Base-by-base conservation (phyloP, 1,140 invertebrate species). In the Drosophila ananassae region DNA sequence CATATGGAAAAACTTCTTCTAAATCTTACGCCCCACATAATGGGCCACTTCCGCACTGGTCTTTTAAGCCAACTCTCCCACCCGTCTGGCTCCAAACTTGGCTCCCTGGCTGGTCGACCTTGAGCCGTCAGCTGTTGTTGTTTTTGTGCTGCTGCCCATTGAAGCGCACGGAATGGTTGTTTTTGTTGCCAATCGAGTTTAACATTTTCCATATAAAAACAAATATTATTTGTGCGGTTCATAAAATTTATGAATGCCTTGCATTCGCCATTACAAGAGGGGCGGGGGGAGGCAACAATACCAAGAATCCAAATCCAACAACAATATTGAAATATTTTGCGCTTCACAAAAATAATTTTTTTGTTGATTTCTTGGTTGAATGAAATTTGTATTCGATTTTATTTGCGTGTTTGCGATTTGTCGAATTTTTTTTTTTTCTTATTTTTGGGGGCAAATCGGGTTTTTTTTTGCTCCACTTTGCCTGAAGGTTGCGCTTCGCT, bases 401-500 rank as follows among this genome's bases (percentile, higher is more conserved):
- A 73, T 71, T 61, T 62, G 71, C 68, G 64, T 73, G 71, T 34
- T 61, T 58, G 73, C 48, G 55, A 66, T 64, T 69, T 84, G 66
- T 62, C 37, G 28, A 24, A 67, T 44, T 44, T 22, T 69, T 76
- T 28, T 28, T 44, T 22, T 69, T 63, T 76, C 7, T 28, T 28
- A 28, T 28, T 28, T 41, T 64, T 66, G 10, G 39, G 44, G 28
- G 5, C 55, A 63, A 58, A 58, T 48, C 74, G 51, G 9, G 50
- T 32, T 83, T 41, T 68, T 24, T 34, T 55, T 57, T 64, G 69
- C 41, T 81, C 57, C 54, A 66, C 34, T 41, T 75, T 72, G 75
- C 54, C 59, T 51, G 79, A 83, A 79, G 79, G 75, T 79, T 83
- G 66, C 61, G 75, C 57, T 71, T 68, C 48, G 78, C 12, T 81